Conservation (phyloP, 2,888 invertebrate genomes). For the Brachyopa scutellaris region DNA sequence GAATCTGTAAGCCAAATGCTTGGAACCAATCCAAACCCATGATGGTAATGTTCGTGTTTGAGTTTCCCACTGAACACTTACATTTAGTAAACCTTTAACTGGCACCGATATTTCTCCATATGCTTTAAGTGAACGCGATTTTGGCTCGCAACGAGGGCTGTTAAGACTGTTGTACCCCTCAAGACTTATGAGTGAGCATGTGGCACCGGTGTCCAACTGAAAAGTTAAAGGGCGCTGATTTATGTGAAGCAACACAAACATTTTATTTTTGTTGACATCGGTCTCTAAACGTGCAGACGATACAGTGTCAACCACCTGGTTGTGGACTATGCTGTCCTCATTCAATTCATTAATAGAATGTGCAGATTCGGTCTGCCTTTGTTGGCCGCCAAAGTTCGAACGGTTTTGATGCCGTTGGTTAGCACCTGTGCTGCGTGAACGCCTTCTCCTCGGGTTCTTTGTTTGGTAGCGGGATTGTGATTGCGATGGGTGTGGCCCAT, state of each 20-base stretch:
- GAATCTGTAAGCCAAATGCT: constrained; percentile 6
- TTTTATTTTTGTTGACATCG: neutral
- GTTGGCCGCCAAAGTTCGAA: no score
- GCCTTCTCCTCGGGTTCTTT: neutral
- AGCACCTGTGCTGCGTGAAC: constrained; percentile 7
- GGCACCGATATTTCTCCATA: neutral
- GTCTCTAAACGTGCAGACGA: neutral
- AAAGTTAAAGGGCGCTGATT: no score
- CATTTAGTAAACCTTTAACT: constrained; percentile 7
- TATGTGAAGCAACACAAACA: no score
- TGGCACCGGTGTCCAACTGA: no score
- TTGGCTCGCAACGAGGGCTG: constrained; percentile 1
- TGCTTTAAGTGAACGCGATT: neutral
- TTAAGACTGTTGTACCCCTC: no score
- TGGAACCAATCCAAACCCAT: constrained; percentile 9
- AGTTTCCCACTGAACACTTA: neutral
- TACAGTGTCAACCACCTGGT: no score
- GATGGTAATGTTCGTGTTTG: no score
- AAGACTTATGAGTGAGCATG: no score
- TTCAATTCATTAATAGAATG: no score
- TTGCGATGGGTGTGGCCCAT: neutral
- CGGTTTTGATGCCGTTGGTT: no score
- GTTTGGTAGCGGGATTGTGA: constrained; percentile 5
- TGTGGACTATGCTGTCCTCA: no score
- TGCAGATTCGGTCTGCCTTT: no score